Base-by-base conservation (phyloP, 2,113 vertebrate genomes). In the Ageneiosus marmoratus region DNA sequence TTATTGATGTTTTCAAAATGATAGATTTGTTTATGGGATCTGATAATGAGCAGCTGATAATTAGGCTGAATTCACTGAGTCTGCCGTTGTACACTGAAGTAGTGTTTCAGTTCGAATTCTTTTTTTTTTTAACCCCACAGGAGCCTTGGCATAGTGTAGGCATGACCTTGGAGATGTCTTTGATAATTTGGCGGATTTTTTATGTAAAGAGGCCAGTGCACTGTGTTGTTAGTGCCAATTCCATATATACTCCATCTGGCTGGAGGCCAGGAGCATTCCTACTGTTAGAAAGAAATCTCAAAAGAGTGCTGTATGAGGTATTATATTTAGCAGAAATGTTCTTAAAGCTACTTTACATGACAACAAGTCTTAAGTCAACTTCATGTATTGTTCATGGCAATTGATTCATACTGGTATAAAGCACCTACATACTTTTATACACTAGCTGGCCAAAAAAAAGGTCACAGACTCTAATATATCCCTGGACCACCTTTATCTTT, bases 91-190 rank as follows among this genome's bases (percentile, higher is more conserved):
- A 46, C 72, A 72, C 69, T 12, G 18, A 48, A 48, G 77, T 75
- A 48, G 22, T 51, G 77, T 51, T 73, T 81, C 44, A 34, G 55
- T 37, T 60, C 34, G 34, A 67, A 10, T n/a, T 6, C 37, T 34
- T 34, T 70, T 46, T 37, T 41, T 41, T 2, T 41, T 41, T 41
- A 41, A 20, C 53, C 32, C 48, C 55, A 55, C 53, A 75, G 70
- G 65, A 78, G 50, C 22, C 53, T 55, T 56, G 44, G 46, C 77
- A 79, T 82, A 79, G 82, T 70, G 29, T 53, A 85, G 76, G 70
- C 46, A 77, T 72, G 75, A 77, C 81, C 85, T 84, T 55, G n/a
- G 48, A 77, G 50, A 82, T 83, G 78, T 77, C 87, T 85, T 88
- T 86, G 85, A 86, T 82, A 80, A 78, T 78, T 77, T 27, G 65